phyloP scores from a whole-genome alignment of 2,797 vertebrate genomes.

The Toxotes lorentzi region DNA sequence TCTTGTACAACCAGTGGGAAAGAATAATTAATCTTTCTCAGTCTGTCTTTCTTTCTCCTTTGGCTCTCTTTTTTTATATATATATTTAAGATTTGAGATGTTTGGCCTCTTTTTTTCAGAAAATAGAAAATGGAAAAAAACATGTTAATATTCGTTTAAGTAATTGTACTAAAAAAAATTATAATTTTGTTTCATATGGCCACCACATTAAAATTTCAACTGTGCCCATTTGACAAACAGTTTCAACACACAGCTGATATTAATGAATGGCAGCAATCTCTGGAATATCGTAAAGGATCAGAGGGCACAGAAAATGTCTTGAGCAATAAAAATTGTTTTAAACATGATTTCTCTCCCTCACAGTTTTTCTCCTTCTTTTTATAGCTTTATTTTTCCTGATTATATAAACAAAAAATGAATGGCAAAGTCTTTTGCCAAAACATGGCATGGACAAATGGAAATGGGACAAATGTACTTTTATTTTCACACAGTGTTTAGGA shows the following conservation, averaged over 20 bases:
- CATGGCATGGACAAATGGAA: no score
- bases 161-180: background rate
- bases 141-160: background rate
- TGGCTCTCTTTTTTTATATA: no score
- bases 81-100: no score
- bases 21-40: background rate
- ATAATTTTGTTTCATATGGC: background rate
- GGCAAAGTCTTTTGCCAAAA: background rate
- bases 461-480: background rate
- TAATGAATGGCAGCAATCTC: background rate
- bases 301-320: no score
- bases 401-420: background rate
- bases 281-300: no score
- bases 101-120: background rate
- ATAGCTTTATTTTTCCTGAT: background rate
- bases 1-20: constrained; percentile 11
- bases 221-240: no score
- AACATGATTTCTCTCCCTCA: background rate
- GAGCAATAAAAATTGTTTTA: background rate
- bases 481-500: constrained; percentile 1
- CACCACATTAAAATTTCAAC: no score
- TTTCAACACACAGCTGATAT: background rate
- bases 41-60: background rate
- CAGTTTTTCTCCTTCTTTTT: background rate
- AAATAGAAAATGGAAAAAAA: background rate